Conservation (phyloP, 2,797 vertebrate genomes). For the Tragopan temminckii region DNA sequence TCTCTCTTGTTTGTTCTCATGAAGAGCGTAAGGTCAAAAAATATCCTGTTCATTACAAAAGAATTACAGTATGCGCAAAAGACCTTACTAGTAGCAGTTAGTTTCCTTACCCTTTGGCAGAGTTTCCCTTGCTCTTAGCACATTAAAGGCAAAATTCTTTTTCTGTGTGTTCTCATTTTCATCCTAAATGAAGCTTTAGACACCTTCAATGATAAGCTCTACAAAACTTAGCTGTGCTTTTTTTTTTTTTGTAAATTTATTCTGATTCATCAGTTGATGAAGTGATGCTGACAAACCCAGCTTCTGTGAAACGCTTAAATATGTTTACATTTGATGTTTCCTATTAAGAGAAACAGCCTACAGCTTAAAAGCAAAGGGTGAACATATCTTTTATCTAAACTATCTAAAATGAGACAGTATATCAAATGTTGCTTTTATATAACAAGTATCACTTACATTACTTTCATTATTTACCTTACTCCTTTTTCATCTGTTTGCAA, state of each 20-base stretch:
- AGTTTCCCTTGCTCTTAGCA: neutral
- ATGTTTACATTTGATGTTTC: neutral
- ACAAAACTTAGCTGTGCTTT: neutral
- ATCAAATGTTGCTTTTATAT: neutral
- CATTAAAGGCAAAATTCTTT: neutral
- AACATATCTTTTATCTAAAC: neutral
- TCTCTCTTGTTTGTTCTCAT: neutral
- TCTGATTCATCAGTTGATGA: neutral
- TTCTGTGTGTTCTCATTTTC: neutral
- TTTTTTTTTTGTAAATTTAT: neutral
- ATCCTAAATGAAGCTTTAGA: neutral
- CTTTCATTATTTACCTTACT: neutral
- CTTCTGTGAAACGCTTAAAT: neutral
- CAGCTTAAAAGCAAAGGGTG: neutral
- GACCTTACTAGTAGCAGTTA: neutral
- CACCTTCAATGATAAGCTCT: neutral
- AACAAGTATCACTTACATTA: neutral
- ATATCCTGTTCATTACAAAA: neutral
- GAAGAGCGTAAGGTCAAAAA: neutral
- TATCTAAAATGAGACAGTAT: neutral
- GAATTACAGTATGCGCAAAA: neutral
- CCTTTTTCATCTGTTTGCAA: neutral
- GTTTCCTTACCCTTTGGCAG: neutral
- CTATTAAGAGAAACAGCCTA: neutral
- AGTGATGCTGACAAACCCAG: neutral